phyloP scores from a whole-genome alignment of 2,888 invertebrate genomes.

The Omphaloscelis lunosa region DNA sequence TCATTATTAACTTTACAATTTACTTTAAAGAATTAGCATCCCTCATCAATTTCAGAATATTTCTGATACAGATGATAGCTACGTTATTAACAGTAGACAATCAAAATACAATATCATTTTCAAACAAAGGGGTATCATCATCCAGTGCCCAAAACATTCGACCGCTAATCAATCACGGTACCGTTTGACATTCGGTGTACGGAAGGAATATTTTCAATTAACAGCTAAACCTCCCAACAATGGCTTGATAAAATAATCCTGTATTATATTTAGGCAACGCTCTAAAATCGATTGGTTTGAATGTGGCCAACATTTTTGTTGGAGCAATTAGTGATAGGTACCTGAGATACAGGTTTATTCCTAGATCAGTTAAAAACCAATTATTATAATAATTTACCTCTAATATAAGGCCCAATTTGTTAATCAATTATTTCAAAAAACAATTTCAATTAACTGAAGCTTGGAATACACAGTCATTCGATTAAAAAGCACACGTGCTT shows the following conservation, averaged over 20 bases:
- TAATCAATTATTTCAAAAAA: no score
- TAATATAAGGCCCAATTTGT: not conserved
- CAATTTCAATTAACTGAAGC: not conserved
- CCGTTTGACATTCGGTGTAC: conserved; percentile 3
- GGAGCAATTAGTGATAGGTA: not conserved
- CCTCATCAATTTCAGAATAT: conserved; percentile 11
- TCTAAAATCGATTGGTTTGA: not conserved
- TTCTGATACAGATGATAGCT: not conserved
- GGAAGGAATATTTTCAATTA: conserved; percentile 31
- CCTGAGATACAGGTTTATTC: not conserved
- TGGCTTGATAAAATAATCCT: not conserved
- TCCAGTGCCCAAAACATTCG: not conserved
- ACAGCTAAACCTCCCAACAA: not conserved
- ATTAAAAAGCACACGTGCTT: not conserved
- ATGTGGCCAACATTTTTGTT: not conserved
- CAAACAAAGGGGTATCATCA: not conserved
- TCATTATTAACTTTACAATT: not conserved
- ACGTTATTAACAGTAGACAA: not conserved
- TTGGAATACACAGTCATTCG: not conserved
- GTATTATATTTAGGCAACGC: not conserved
- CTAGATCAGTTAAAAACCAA: no score
- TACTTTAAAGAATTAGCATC: not conserved
- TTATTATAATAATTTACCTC: not conserved
- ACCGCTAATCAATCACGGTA: conserved; percentile 18
- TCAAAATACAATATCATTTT: not conserved